Conservation (phyloP, 2,888 invertebrate genomes). For the Hirudinaria manillensis region DNA sequence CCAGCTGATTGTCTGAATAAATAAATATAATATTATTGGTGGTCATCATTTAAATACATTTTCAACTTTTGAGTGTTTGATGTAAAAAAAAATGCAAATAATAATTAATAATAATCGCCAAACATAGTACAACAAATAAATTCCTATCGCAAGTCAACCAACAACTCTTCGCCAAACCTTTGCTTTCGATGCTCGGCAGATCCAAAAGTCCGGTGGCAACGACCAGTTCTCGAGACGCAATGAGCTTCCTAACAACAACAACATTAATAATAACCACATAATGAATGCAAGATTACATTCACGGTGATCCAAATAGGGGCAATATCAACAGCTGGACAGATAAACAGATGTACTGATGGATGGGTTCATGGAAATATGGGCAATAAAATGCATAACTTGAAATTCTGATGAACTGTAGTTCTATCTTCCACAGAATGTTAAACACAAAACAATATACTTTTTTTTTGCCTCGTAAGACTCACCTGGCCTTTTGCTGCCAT, state of each 20-base stretch:
- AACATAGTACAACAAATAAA: neutral
- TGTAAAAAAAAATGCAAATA: neutral
- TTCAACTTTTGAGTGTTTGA: neutral
- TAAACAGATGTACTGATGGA: too few species aligned
- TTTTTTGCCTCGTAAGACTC: neutral
- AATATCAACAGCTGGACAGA: too few species aligned
- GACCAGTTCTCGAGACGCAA: slow-evolving; percentile 24
- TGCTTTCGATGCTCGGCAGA: slow-evolving; percentile 8
- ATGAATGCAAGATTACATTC: too few species aligned
- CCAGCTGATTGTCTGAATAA: neutral
- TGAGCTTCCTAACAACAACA: slow-evolving; percentile 16
- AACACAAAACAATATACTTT: neutral
- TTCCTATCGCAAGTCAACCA: too few species aligned
- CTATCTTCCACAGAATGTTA: neutral
- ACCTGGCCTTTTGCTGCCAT: slow-evolving; percentile 30
- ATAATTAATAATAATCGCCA: neutral
- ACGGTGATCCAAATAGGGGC: too few species aligned
- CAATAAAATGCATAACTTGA: too few species aligned
- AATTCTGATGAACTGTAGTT: too few species aligned
- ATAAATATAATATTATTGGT: neutral
- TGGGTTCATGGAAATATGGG: too few species aligned
- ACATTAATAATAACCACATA: too few species aligned
- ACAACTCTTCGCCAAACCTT: neutral
- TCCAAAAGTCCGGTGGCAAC: slow-evolving; percentile 25
- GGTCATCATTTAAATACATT: neutral